These are phyloP conservation scores for Rhombomys opimus DNA, from an alignment of 2,113 vertebrate genomes.

Conservation along the genomic window DNA sequence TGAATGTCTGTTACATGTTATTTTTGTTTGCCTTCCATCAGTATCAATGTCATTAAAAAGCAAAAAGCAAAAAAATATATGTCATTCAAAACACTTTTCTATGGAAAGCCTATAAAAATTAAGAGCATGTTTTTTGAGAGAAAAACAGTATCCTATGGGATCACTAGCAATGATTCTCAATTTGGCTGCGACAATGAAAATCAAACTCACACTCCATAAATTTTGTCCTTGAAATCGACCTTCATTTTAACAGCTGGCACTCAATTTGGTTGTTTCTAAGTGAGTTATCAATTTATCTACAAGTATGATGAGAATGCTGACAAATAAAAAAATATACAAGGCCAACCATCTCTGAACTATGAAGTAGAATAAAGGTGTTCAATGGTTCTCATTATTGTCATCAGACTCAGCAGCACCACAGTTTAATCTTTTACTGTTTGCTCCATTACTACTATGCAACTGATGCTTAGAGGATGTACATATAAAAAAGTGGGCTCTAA, in stretches of 20 bases:
- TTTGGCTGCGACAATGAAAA: conserved; percentile 50
- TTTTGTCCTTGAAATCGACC: conserved; percentile 30
- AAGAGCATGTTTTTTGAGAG: conserved; percentile 26
- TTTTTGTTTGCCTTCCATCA: background rate
- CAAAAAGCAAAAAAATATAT: background rate
- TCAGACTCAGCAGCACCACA: background rate
- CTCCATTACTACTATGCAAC: background rate
- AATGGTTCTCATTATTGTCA: background rate
- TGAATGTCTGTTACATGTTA: background rate
- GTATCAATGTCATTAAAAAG: conserved; percentile 5
- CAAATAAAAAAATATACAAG: background rate
- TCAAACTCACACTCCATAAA: conserved; percentile 41
- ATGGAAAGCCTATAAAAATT: background rate
- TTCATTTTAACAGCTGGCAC: conserved; percentile 52
- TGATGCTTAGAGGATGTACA: background rate
- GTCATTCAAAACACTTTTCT: conserved; percentile 24
- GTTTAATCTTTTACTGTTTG: background rate
- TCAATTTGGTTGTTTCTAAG: conserved; percentile 53
- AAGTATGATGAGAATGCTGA: conserved; percentile 47
- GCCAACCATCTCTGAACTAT: background rate
- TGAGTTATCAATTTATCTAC: conserved; percentile 10
- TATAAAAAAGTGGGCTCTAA: background rate
- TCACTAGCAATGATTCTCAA: conserved; percentile 29
- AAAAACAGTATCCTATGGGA: background rate
- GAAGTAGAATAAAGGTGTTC: background rate